A percentile compares a stretch with the other conserved stretches of the same genome.
These are phyloP conservation scores for Hemithea aestivaria DNA, from an alignment of 2,888 invertebrate genomes.

Conservation along the genomic window DNA sequence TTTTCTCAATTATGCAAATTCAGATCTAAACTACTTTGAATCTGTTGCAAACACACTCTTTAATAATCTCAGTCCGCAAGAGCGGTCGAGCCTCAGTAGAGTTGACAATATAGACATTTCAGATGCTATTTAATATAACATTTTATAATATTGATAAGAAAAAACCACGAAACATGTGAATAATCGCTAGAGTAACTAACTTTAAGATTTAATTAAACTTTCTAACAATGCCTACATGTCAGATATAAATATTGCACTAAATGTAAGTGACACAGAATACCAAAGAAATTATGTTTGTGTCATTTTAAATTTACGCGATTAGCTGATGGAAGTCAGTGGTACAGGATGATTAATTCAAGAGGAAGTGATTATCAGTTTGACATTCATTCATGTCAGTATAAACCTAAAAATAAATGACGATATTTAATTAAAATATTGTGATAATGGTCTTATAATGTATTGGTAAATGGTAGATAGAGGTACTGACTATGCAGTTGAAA, in stretches of 20 bases:
- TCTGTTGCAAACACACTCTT: slow-evolving; percentile 46
- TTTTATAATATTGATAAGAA: slow-evolving; percentile 55
- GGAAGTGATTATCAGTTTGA: too few species aligned
- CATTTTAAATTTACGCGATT: slow-evolving; percentile 10
- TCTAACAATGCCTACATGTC: slow-evolving; percentile 23
- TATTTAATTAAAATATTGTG: too few species aligned
- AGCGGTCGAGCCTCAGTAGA: slow-evolving; percentile 59
- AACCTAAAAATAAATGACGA: too few species aligned
- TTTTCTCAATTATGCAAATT: too few species aligned
- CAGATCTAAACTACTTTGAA: slow-evolving; percentile 36
- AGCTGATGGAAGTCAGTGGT: not conserved
- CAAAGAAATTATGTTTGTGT: slow-evolving; percentile 11
- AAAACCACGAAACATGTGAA: slow-evolving; percentile 51
- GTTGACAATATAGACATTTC: slow-evolving; percentile 73
- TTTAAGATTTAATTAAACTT: slow-evolving; percentile 25
- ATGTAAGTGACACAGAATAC: slow-evolving; percentile 1
- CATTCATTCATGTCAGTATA: too few species aligned
- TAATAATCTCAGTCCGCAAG: slow-evolving; percentile 43
- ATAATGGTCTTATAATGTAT: too few species aligned
- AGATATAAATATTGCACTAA: slow-evolving; percentile 5
- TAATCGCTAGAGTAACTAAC: slow-evolving; percentile 49
- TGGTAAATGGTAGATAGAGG: too few species aligned
- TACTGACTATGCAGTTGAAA: too few species aligned
- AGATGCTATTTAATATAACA: slow-evolving; percentile 55
- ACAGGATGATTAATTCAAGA: slow-evolving; percentile 5